Evolutionary conservation across 2,797 vertebrate genomes (phyloP), one percentile per base, ranked within the genome.

Genomic region (Atherinosoma microstoma): DNA sequence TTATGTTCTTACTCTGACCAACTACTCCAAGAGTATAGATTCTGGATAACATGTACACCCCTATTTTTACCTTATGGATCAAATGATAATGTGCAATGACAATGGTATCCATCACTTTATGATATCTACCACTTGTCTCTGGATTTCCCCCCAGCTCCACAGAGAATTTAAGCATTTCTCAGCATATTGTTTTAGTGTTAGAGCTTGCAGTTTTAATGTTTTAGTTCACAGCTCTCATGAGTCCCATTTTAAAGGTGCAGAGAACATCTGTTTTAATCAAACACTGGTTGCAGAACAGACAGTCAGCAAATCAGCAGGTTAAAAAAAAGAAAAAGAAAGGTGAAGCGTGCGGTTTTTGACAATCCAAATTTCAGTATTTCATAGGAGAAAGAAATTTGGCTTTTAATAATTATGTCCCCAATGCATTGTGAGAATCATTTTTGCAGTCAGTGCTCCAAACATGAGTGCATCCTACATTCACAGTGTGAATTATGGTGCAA

Each of bases 401-500:
- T 47, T 45, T 47, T n/a, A 47, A 47, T n/a, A n/a, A 47, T 47
- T 47, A 2, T 47, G 45, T n/a, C 18, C 18, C 20, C 45, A 7
- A n/a, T 47, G 18, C 16, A 45, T 6, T 45, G 42, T 7, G 18
- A 3, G 42, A 38, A 51, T 22, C 8, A 22, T 12, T 22, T 51
- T 4, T 53, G 22, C 1, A 27, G 22, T 53, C 12, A 7, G 34
- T 69, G 36, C 36, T 63, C 8, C 27, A 24, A 49, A 66, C 45
- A 59, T 49, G 16, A 67, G 57, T 18, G 12, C 60, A 66, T 1
- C 36, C 58, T 47, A 29, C 22, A 42, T 59, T 58, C 72, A 24
- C 35, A 34, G 30, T 73, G 60, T 51, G 30, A 34, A 45, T 61
- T 47, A 56, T 58, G 36, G 49, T 64, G 36, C 42, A 8, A 67